Base-by-base conservation (phyloP, 2,888 invertebrate species). In the Megamerina dolium region DNA sequence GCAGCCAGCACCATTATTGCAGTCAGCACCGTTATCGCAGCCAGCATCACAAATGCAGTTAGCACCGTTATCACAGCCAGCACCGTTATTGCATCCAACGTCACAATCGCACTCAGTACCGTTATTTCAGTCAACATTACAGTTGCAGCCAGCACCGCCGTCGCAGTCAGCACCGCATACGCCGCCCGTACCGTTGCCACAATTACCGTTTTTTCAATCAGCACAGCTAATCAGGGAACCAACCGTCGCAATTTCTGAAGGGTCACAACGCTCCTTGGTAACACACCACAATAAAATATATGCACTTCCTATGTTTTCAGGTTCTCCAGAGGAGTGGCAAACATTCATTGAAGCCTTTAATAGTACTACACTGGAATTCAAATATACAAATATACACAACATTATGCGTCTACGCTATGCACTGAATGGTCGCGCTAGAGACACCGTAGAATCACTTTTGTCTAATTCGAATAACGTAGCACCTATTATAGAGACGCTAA, bases 121-220 rank as follows among this genome's bases (percentile, higher is more conserved):
- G 26, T 23, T 23, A 23, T 23, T 23, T 16, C 33, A 33, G 18
- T 6, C 33, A 17, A 17, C 18, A 14, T 17, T 5, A 33, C 18
- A 16, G 33, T 6, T 6, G 91, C 90, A 33, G 14, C 8, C 18
- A 17, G 6, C 33, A 33, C 33, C 33, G 14, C 4, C 6, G 4
- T 8, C 12, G 12, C 14, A 13, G 5, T 18, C 10, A 17, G 13
- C 14, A 17, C 33, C 8, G 6, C n/a, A n/a, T n/a, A n/a, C n/a
- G n/a, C n/a, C n/a, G n/a, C n/a, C n/a, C n/a, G n/a, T n/a, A n/a
- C 14, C 18, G 14, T 18, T 9, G 14, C 33, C 16, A 33, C 5
- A 6, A 13, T 6, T 17, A 23, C 10, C 26, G 26, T 23, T 23
- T 23, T 23, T 23, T 10, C 26, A 23, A 9, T 10, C 6, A 23